Conservation (phyloP, 2,113 vertebrate genomes). For the Pachypanchax playfairii region DNA sequence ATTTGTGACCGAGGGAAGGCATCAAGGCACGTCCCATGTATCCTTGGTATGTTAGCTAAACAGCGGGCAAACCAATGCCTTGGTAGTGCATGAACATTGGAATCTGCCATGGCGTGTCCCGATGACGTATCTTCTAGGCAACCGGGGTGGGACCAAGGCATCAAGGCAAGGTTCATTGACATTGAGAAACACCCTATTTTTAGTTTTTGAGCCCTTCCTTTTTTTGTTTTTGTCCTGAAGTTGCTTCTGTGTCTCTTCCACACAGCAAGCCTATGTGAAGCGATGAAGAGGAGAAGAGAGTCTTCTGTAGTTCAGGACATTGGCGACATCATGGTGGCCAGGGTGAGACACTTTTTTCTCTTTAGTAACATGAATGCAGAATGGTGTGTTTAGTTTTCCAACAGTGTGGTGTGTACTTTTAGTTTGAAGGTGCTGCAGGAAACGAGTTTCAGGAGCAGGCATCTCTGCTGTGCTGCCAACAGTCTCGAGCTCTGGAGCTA, state of each 20-base stretch:
- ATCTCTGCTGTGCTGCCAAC: conserved; percentile 88
- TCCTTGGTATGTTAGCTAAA: no score
- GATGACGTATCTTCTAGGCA: no score
- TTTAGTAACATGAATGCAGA: not conserved
- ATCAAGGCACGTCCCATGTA: no score
- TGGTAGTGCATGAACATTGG: no score
- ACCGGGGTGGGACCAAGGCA: no score
- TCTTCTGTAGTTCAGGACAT: conserved; percentile 87
- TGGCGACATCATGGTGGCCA: conserved; percentile 88
- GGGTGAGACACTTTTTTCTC: conserved; percentile 73
- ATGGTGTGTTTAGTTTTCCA: rapidly evolving
- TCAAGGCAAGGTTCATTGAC: no score
- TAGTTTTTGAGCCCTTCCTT: not conserved
- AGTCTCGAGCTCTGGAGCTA: conserved; percentile 89
- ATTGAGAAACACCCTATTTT: no score
- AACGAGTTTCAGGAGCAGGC: conserved; percentile 89
- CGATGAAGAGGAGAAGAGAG: conserved; percentile 89
- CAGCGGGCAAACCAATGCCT: no score
- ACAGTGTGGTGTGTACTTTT: conserved; percentile 5
- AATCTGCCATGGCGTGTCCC: no score
- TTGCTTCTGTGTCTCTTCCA: not conserved
- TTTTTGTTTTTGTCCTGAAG: not conserved
- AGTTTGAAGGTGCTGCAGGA: conserved; percentile 88
- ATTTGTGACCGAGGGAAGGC: no score
- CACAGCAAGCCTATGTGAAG: conserved; percentile 88